phyloP scores from a whole-genome alignment of 2,888 invertebrate genomes.

The Drosophila anomalipes region DNA sequence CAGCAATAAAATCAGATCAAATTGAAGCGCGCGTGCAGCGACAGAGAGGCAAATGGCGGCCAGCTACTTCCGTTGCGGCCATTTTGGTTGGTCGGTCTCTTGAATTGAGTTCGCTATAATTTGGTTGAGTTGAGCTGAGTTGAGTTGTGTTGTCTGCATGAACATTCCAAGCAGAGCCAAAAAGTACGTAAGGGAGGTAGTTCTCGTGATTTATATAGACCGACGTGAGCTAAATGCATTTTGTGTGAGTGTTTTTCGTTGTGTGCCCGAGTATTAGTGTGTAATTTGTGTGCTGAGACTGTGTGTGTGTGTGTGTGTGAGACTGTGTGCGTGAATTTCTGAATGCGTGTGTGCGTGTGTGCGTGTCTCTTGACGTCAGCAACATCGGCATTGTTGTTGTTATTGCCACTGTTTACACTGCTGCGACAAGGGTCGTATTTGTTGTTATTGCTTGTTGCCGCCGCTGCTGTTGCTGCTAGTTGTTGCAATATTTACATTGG shows the following conservation, averaged over 20 bases:
- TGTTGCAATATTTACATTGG: conserved; percentile 76
- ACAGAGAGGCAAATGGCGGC: conserved; percentile 65
- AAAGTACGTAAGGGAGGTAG: not conserved
- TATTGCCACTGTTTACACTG: conserved; percentile 72
- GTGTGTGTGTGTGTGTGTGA: conserved; percentile 12
- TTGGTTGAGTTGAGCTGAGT: conserved; percentile 21
- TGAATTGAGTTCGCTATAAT: conserved; percentile 53
- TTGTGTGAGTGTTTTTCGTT: conserved; percentile 27
- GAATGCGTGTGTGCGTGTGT: conserved; percentile 14
- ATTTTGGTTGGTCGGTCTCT: conserved; percentile 64
- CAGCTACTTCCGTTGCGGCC: conserved; percentile 74
- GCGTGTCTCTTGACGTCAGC: conserved; percentile 70
- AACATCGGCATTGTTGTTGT: conserved; percentile 53
- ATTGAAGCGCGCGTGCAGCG: conserved; percentile 60
- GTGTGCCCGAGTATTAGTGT: not conserved
- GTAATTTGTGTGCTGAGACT: conserved; percentile 5
- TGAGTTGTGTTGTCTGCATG: conserved; percentile 73
- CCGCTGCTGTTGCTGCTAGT: conserved; percentile 25
- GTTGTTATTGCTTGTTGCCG: conserved; percentile 62
- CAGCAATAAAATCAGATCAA: conserved; percentile 77
- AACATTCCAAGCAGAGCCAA: conserved; percentile 17
- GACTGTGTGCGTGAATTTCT: conserved; percentile 11
- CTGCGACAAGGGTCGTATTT: conserved; percentile 69
- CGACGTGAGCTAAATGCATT: conserved; percentile 59
- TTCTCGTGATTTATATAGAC: conserved; percentile 1